Conservation (phyloP, 2,797 vertebrate genomes). For the Macropus fuliginosus region DNA sequence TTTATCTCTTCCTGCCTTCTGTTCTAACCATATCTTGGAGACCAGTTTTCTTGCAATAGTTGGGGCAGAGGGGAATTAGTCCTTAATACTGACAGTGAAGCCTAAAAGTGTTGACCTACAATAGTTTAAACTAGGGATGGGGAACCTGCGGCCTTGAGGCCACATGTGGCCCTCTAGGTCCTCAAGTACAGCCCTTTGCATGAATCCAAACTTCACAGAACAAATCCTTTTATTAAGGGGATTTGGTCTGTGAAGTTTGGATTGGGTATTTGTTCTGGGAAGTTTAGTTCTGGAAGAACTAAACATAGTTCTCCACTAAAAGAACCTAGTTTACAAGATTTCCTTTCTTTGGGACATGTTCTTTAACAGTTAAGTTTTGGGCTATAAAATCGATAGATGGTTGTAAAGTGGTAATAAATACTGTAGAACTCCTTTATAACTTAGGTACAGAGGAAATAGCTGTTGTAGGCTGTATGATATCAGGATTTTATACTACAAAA, state of each 20-base stretch:
- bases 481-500: background rate
- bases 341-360: background rate
- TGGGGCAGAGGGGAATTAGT: background rate
- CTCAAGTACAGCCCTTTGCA: no score
- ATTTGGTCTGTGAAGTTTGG: no score
- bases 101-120: background rate
- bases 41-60: background rate
- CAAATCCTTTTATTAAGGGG: no score
- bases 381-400: background rate
- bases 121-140: background rate
- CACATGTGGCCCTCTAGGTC: no score
- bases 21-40: slow-evolving; percentile 10
- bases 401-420: background rate
- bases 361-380: background rate
- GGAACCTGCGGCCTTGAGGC: no score
- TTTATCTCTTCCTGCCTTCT: slow-evolving; percentile 28
- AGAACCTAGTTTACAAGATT: no score
- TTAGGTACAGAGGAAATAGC: background rate
- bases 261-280: no score
- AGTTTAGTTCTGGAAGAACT: no score
- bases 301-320: no score
- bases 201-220: no score
- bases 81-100: background rate
- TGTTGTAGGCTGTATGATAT: background rate
- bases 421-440: background rate